Evolutionary conservation across 2,113 vertebrate species (phyloP).

Genomic region (Calypte anna): DNA sequence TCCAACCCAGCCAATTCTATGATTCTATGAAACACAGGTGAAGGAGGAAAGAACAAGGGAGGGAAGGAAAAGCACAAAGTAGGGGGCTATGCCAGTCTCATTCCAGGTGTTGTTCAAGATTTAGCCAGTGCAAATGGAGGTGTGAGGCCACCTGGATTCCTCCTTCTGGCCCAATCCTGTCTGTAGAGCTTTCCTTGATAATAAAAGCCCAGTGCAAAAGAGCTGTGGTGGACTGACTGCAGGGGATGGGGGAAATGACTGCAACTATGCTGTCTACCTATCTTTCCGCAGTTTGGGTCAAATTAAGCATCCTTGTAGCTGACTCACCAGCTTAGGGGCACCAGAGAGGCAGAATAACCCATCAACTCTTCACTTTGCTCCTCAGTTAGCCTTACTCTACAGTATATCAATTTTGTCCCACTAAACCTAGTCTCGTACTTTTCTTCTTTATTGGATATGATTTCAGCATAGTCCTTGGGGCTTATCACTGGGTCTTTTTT

Average conservation of each 20-base stretch:
- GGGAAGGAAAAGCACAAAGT: not conserved
- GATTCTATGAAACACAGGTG: fast-evolving
- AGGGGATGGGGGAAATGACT: not conserved
- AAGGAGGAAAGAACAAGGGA: not conserved
- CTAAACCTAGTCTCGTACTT: not conserved
- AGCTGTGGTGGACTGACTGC: not conserved
- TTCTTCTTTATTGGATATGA: not conserved
- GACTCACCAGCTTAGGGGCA: not conserved
- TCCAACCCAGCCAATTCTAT: too few relatives aligned
- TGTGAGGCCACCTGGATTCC: not conserved
- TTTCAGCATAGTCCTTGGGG: not conserved
- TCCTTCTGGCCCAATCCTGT: not conserved
- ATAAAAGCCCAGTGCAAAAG: not conserved
- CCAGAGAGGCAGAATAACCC: not conserved
- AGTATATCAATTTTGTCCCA: not conserved
- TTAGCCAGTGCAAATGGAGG: not conserved
- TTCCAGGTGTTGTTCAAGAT: not conserved
- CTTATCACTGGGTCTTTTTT: not conserved
- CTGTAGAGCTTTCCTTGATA: not conserved
- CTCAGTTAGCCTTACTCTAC: not conserved
- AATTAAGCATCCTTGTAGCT: not conserved
- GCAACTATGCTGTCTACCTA: not conserved
- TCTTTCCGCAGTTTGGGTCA: not conserved
- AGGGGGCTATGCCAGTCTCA: not conserved
- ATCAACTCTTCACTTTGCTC: not conserved